These are phyloP conservation scores for Chlorops oryzae DNA, from an alignment of 1,140 invertebrate species.

Conservation along the genomic window DNA sequence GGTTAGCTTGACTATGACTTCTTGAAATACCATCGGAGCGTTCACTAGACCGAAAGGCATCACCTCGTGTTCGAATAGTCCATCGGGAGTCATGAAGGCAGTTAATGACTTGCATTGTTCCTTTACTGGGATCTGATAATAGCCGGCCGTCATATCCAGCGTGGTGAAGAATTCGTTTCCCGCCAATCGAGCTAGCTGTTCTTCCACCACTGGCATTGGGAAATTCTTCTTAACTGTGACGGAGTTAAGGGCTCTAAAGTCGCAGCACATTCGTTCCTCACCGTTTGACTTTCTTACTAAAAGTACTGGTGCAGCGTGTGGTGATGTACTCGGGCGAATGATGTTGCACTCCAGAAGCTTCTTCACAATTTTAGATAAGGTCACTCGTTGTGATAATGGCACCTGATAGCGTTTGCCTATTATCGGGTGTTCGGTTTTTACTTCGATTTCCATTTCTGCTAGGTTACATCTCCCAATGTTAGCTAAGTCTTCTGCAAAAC, in stretches of 20 bases:
- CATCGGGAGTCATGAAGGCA: conserved; percentile 22
- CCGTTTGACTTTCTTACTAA: conserved; percentile 50
- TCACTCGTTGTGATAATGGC: conserved; percentile 11
- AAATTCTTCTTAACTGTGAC: conserved; percentile 40
- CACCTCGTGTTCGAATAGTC: conserved; percentile 32
- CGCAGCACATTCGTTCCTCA: conserved; percentile 22
- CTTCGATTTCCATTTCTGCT: conserved; percentile 6
- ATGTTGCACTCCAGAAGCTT: conserved; percentile 36
- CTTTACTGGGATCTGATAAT: conserved; percentile 46
- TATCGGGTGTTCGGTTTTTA: conserved; percentile 12
- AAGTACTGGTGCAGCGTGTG: conserved; percentile 49
- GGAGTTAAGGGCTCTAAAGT: conserved; percentile 31
- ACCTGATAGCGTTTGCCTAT: conserved; percentile 16
- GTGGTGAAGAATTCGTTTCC: conserved; percentile 42
- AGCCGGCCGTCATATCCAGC: conserved; percentile 48
- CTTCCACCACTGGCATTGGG: conserved; percentile 52
- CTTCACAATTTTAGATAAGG: conserved; percentile 14
- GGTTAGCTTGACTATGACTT: conserved; percentile 1
- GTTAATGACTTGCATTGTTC: conserved; percentile 16
- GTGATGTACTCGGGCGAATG: conserved; percentile 44
- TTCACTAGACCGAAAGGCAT: conserved; percentile 51
- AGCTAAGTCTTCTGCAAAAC: conserved; percentile 6
- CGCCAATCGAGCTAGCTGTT: conserved; percentile 44
- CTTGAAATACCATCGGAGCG: conserved; percentile 46
- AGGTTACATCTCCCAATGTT: conserved; percentile 4